A percentile compares a stretch with the other conserved stretches of the same genome.
Conservation (phyloP, 2,113 vertebrate species). For the Apeltes quadracus region DNA sequence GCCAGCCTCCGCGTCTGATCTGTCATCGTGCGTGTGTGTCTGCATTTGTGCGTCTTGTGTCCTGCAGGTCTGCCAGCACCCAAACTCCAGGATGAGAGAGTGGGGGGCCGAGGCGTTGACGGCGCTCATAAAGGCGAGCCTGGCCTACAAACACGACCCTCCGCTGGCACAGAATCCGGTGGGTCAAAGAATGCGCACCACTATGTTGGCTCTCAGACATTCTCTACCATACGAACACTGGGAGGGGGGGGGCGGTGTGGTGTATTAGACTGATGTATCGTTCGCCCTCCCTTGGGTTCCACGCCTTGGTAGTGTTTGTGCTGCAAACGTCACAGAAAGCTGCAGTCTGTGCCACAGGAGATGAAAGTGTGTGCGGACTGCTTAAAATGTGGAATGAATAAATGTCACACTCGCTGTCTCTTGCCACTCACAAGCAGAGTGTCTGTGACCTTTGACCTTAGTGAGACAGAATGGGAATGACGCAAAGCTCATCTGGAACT, state of each 20-base stretch:
- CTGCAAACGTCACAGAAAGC: constrained; percentile 35
- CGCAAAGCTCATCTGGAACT: constrained; percentile 22
- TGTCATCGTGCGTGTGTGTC: constrained; percentile 21
- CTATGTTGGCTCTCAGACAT: background rate
- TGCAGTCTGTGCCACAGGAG: constrained; percentile 2
- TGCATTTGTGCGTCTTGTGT: constrained; percentile 57
- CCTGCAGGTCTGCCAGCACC: constrained; percentile 95
- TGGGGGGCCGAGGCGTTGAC: constrained; percentile 98
- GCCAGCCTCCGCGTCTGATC: constrained; percentile 34
- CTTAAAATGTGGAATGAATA: constrained; percentile 28
- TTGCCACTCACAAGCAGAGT: constrained; percentile 34
- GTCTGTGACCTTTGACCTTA: constrained; percentile 46
- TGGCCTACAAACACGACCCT: constrained; percentile 93
- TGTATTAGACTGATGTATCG: background rate
- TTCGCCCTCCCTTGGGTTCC: background rate
- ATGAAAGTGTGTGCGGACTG: constrained; percentile 16
- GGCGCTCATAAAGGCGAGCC: constrained; percentile 94
- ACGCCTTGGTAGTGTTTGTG: background rate
- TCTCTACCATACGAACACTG: background rate
- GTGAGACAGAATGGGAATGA: constrained; percentile 27
- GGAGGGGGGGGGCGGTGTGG: background rate
- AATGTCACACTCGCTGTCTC: constrained; percentile 39
- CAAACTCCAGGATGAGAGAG: constrained; percentile 97
- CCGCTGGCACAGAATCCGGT: constrained; percentile 95
- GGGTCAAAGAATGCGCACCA: constrained; percentile 5